Percentiles rank a stretch among this genome's conserved stretches.
phyloP scores from a whole-genome alignment of 2,797 vertebrate genomes.

The Danio aesculapii region DNA sequence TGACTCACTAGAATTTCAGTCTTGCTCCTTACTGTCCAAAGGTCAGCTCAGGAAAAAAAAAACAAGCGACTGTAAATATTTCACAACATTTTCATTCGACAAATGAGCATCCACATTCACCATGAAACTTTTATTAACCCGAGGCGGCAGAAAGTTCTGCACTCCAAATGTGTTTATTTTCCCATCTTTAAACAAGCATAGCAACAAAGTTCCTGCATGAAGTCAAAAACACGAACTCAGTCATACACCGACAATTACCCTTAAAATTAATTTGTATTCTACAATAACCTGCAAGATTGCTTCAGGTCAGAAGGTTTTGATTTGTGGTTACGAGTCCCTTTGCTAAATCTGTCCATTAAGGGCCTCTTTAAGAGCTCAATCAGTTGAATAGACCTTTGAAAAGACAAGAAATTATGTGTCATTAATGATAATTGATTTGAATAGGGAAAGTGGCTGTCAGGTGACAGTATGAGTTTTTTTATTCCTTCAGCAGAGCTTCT shows the following conservation, averaged over 20 bases:
- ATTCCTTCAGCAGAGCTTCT: conserved; percentile 81
- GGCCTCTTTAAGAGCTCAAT: conserved; percentile 46
- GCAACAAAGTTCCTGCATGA: conserved; percentile 28
- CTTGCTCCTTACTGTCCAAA: conserved; percentile 73
- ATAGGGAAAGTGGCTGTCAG: conserved; percentile 62
- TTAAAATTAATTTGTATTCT: conserved; percentile 23
- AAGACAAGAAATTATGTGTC: conserved; percentile 78
- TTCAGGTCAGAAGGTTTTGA: conserved; percentile 32
- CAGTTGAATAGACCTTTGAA: conserved; percentile 45
- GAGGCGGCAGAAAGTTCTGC: conserved; percentile 20
- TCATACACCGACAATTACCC: conserved; percentile 25
- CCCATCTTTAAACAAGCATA: conserved; percentile 32
- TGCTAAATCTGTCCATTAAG: conserved; percentile 64
- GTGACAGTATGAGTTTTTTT: conserved; percentile 76
- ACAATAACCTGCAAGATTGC: conserved; percentile 40
- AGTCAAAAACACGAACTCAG: conserved; percentile 13
- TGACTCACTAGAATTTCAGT: conserved; percentile 29
- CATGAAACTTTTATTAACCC: conserved; percentile 43
- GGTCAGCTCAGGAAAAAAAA: conserved; percentile 83
- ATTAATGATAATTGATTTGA: conserved; percentile 82
- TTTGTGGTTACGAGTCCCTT: conserved; percentile 37
- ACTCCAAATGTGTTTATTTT: conserved; percentile 45
- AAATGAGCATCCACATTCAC: conserved; percentile 49
- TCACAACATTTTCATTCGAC: conserved; percentile 54
- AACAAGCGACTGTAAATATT: conserved; percentile 76